Percentiles rank a stretch among this genome's conserved stretches.
These are phyloP conservation scores for Catotricha subobsoleta DNA, from an alignment of 2,888 invertebrate species.

Conservation along the genomic window DNA sequence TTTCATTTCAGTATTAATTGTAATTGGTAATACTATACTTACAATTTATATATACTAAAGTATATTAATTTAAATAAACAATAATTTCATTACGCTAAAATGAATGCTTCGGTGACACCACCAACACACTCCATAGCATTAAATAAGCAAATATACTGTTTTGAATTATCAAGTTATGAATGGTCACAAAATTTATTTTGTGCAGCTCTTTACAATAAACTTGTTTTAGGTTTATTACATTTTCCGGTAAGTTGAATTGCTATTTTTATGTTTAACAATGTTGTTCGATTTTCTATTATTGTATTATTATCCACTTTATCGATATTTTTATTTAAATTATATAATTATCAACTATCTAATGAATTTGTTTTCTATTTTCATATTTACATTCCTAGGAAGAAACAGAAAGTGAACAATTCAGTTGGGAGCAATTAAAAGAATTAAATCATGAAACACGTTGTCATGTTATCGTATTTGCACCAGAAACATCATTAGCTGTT, in stretches of 20 bases:
- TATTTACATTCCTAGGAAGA: slow-evolving; percentile 32
- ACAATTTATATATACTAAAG: neutral
- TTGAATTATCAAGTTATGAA: slow-evolving; percentile 43
- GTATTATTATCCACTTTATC: neutral
- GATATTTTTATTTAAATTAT: neutral
- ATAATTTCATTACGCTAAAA: neutral
- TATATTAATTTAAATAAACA: neutral
- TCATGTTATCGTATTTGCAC: slow-evolving; percentile 39
- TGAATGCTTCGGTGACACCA: slow-evolving; percentile 12
- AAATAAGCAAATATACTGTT: slow-evolving; percentile 34
- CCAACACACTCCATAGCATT: slow-evolving; percentile 33
- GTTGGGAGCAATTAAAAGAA: slow-evolving; percentile 35
- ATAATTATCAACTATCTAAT: neutral
- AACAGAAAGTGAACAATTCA: slow-evolving; percentile 33
- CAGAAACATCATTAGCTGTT: slow-evolving; percentile 39
- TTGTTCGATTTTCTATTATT: neutral
- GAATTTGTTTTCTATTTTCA: slow-evolving; percentile 1
- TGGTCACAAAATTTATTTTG: slow-evolving; percentile 45
- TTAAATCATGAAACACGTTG: slow-evolving; percentile 37
- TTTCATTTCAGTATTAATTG: neutral
- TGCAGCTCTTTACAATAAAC: slow-evolving; percentile 37
- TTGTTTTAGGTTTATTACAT: slow-evolving; percentile 36
- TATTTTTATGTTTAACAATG: neutral
- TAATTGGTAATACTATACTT: neutral
- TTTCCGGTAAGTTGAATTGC: slow-evolving; percentile 33